These are phyloP conservation scores for Caenorhabditis sp. DNA, from an alignment of 2,888 invertebrate genomes.

Conservation along the genomic window DNA sequence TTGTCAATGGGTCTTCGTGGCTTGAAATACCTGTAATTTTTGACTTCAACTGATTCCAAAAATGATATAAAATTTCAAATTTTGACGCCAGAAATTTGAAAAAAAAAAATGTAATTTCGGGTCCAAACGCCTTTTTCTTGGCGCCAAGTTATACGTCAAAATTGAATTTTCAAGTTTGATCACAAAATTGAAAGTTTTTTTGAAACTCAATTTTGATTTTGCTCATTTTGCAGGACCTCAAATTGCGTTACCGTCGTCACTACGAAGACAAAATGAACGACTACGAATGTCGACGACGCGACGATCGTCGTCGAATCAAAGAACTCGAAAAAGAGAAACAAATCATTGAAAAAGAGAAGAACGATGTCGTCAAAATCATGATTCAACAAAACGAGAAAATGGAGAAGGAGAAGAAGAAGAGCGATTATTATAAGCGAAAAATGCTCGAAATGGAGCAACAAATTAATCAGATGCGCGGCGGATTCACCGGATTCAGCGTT, in stretches of 20 bases:
- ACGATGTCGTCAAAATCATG: constrained; percentile 32
- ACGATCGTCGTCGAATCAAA: constrained; percentile 23
- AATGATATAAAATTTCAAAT: too few relatives aligned
- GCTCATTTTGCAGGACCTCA: constrained; percentile 15
- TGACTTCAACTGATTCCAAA: too few relatives aligned
- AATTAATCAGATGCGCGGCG: constrained; percentile 11
- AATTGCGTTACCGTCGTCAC: constrained; percentile 21
- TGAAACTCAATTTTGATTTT: too few relatives aligned
- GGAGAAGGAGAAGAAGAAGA: constrained; percentile 27
- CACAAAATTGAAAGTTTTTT: too few relatives aligned
- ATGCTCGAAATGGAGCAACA: constrained; percentile 33
- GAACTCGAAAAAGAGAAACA: constrained; percentile 39
- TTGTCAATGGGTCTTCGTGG: too few relatives aligned
- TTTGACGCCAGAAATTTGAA: too few relatives aligned
- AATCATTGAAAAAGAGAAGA: constrained; percentile 27
- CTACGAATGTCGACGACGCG: constrained; percentile 20
- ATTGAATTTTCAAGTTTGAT: too few relatives aligned
- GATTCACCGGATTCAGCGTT: constrained; percentile 9
- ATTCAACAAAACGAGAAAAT: constrained; percentile 29
- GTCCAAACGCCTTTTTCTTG: too few relatives aligned
- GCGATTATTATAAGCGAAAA: constrained; percentile 28
- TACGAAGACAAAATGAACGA: constrained; percentile 28
- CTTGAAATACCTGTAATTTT: too few relatives aligned
- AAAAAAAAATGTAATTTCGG: too few relatives aligned
- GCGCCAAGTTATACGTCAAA: too few relatives aligned